phyloP scores from a whole-genome alignment of 2,797 vertebrate species.

The Acipenser transmontanus region DNA sequence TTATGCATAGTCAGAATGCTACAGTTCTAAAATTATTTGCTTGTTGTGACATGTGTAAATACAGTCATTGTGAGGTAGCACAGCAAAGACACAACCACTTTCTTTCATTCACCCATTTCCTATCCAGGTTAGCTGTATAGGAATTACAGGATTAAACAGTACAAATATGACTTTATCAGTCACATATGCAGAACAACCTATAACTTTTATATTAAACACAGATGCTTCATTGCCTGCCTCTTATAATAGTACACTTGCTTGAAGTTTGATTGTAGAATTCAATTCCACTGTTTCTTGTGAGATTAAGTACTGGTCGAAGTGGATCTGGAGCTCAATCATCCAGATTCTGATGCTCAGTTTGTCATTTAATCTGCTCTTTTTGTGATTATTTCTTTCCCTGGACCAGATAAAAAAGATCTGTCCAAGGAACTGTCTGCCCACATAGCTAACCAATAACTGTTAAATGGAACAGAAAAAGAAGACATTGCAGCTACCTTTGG shows the following conservation, averaged over 20 bases:
- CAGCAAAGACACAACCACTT: not conserved
- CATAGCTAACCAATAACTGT: slow-evolving; percentile 3
- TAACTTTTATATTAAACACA: slow-evolving; percentile 8
- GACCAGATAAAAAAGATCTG: not conserved
- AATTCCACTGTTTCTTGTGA: slow-evolving; percentile 20
- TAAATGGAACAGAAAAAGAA: not conserved
- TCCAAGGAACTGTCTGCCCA: not conserved
- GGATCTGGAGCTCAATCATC: slow-evolving; percentile 49
- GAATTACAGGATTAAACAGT: not conserved
- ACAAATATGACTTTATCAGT: not conserved
- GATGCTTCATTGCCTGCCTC: slow-evolving; percentile 14
- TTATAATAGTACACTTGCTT: slow-evolving; percentile 18
- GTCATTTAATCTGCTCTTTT: slow-evolving; percentile 48
- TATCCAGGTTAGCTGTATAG: not conserved
- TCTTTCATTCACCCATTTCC: not conserved
- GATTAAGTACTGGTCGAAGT: slow-evolving; percentile 31
- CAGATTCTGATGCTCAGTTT: slow-evolving; percentile 53
- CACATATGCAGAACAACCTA: not conserved
- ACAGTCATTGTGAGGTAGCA: not conserved
- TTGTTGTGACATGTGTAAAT: not conserved
- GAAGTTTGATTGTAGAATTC: slow-evolving; percentile 25
- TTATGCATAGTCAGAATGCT: slow-evolving; percentile 12
- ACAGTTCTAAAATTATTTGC: not conserved
- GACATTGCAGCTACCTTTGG: too few relatives aligned
- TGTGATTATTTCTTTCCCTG: slow-evolving; percentile 39